These are phyloP conservation scores for Apeira syringaria DNA, from an alignment of 2,888 invertebrate genomes.

Conservation along the genomic window DNA sequence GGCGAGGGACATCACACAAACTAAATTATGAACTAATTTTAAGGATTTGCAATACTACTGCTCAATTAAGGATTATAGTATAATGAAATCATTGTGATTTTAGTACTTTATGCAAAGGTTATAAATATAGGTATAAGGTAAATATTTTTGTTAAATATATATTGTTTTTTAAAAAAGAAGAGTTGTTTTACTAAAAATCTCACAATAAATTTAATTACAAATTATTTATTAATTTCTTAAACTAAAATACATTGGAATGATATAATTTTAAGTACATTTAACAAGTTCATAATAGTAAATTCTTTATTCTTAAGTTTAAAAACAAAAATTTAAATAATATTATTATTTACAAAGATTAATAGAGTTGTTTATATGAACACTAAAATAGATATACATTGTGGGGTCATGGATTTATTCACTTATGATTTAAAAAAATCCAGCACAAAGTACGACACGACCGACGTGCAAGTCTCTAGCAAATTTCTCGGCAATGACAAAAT, in stretches of 20 bases:
- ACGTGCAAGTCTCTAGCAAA: no score
- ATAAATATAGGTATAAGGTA: slow-evolving; percentile 46
- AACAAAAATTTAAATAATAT: no score
- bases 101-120: slow-evolving; percentile 49
- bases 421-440: no score
- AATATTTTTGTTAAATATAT: slow-evolving; percentile 71
- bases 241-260: slow-evolving; percentile 36
- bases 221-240: slow-evolving; percentile 27
- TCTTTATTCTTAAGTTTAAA: slow-evolving; percentile 14
- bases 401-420: no score
- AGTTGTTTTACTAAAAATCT: slow-evolving; percentile 34
- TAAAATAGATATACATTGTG: no score
- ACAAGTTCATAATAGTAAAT: slow-evolving; percentile 19
- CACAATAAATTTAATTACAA: slow-evolving; percentile 14
- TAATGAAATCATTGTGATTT: slow-evolving; percentile 57
- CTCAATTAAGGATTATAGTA: slow-evolving; percentile 70
- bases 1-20: slow-evolving; percentile 41
- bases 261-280: slow-evolving; percentile 29
- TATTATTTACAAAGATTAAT: no score
- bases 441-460: no score
- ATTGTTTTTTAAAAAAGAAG: slow-evolving; percentile 38
- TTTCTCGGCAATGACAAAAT: no score
- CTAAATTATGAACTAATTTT: slow-evolving; percentile 26
- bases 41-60: slow-evolving; percentile 47
- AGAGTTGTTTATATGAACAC: no score